Evolutionary conservation across 2,888 invertebrate species (phyloP).

Genomic region (Fabriciana adippe): DNA sequence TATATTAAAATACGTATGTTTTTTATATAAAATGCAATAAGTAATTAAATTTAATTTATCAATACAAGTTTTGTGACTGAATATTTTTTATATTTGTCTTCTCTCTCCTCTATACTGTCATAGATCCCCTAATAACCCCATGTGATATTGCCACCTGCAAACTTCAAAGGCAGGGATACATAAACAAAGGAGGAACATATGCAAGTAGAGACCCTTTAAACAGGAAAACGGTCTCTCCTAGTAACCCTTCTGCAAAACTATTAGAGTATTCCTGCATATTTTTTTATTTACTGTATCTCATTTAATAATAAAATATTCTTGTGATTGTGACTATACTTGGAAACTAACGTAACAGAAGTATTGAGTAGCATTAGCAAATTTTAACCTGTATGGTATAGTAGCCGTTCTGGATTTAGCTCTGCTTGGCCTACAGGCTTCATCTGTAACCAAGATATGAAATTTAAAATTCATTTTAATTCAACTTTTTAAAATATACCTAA

Average conservation of each 20-base stretch:
- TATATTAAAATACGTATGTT: no score
- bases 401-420: constrained; percentile 81
- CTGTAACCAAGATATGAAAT: constrained; percentile 74
- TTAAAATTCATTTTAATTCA: constrained; percentile 30
- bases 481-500: background rate
- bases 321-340: no score
- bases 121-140: constrained; percentile 5
- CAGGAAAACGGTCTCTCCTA: background rate
- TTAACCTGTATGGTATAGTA: constrained; percentile 81
- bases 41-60: no score
- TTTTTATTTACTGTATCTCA: no score
- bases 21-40: no score
- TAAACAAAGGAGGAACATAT: constrained; percentile 9
- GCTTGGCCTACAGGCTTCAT: constrained; percentile 81
- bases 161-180: constrained; percentile 16
- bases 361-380: constrained; percentile 8
- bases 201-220: background rate
- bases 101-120: background rate
- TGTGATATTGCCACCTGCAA: constrained; percentile 16
- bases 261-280: no score
- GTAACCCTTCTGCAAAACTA: background rate
- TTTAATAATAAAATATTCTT: no score
- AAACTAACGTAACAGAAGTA: background rate
- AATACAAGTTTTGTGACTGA: background rate
- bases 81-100: constrained; percentile 6